phyloP scores from a whole-genome alignment of 2,113 vertebrate species.

The Anthoscopus minutus region DNA sequence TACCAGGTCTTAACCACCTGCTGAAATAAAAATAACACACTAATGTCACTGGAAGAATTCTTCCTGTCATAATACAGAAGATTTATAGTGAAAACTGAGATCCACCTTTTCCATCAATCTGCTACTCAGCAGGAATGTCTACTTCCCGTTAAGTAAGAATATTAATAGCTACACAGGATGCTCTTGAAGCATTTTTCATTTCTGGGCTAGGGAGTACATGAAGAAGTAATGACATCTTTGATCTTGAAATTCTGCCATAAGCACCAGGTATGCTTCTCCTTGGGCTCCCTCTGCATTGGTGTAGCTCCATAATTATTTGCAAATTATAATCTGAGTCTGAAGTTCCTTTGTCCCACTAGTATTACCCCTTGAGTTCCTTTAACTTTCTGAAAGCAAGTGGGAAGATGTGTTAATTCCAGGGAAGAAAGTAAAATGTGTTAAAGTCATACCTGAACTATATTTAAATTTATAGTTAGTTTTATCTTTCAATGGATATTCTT shows the following conservation, averaged over 20 bases:
- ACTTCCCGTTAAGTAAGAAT: neutral
- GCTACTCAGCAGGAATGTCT: neutral
- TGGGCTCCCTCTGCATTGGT: neutral
- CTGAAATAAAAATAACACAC: neutral
- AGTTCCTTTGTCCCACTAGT: neutral
- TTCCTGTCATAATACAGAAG: neutral
- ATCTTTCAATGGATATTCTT: neutral
- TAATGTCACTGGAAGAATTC: neutral
- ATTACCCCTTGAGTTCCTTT: neutral
- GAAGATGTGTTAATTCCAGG: neutral
- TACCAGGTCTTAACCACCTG: neutral
- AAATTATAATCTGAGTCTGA: neutral
- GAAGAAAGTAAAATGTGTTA: neutral
- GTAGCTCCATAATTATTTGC: neutral
- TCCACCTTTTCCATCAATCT: neutral
- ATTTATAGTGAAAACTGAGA: neutral
- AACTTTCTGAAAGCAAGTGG: neutral
- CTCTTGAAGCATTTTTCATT: neutral
- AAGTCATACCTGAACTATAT: neutral
- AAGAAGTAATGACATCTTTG: neutral
- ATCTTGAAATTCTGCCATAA: neutral
- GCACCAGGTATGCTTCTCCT: neutral
- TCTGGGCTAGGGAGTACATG: neutral
- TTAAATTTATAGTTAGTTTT: neutral
- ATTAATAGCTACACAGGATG: neutral